Evolutionary conservation across 2,888 invertebrate genomes (phyloP).

Genomic region (Macaria notata): DNA sequence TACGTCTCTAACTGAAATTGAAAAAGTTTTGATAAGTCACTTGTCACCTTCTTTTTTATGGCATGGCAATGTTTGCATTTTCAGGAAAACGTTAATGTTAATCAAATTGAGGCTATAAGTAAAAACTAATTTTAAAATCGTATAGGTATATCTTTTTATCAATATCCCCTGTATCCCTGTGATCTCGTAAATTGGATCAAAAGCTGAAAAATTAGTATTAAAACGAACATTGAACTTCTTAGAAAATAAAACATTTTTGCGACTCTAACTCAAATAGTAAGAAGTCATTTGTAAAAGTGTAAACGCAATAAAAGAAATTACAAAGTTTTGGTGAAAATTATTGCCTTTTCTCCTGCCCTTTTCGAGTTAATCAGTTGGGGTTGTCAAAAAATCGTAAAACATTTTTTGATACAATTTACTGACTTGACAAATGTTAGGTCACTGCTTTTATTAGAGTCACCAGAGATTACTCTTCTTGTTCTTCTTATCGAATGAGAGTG

Average conservation of each 20-base stretch:
- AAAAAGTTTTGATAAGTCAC: constrained; percentile 26
- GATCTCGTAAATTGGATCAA: too few species aligned
- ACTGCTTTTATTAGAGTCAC: neutral
- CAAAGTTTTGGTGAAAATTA: constrained; percentile 11
- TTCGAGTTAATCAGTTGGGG: constrained; percentile 14
- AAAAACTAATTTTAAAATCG: too few species aligned
- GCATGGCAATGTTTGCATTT: neutral
- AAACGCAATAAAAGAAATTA: constrained; percentile 15
- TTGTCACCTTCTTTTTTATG: constrained; percentile 18
- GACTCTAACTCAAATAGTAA: neutral
- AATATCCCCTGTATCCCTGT: too few species aligned
- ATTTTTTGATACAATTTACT: constrained; percentile 1
- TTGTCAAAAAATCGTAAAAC: constrained; percentile 8
- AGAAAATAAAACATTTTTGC: too few species aligned
- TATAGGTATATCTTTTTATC: too few species aligned
- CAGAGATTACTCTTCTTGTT: neutral
- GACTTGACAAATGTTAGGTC: neutral
- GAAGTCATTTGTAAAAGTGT: constrained; percentile 3
- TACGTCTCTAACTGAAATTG: constrained; percentile 26
- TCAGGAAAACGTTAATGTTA: neutral
- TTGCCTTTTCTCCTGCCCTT: constrained; percentile 11
- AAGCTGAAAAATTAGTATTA: too few species aligned
- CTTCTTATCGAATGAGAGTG: too few species aligned
- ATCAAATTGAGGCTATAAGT: too few species aligned
- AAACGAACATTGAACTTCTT: too few species aligned